Base-by-base conservation (phyloP, 2,888 invertebrate species). In the Apotomis betuletana region DNA sequence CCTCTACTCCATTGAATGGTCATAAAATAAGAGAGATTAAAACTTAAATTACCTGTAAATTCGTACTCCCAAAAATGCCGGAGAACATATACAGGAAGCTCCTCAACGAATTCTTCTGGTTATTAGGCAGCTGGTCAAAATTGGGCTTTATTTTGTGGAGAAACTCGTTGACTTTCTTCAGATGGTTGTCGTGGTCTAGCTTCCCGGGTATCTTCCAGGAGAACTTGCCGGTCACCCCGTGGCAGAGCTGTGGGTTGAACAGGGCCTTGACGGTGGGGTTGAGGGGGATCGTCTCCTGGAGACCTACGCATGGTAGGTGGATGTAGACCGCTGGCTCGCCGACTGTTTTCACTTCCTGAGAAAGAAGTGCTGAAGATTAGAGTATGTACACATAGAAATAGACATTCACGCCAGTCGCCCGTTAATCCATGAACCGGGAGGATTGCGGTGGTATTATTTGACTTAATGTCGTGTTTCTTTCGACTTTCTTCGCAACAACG, bases 101-200 rank as follows among this genome's bases (percentile, higher is more conserved):
- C 9, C 89, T 80, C 8, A 93, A 72, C 0, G 92, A 90, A 73
- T 92, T 92, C 84, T 88, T 88, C 75, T 91, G 91, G 54, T 88
- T 88, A 54, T 80, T 86, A 2, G 85, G 87, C 10, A 91, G 73
- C 0, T 76, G 76, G 69, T 87, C 87, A 72, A 90, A 88, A 73
- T 90, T 85, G 4, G 87, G 86, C 71, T 87, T 85, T 59, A 85
- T 85, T 1, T 83, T 76, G 54, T 87, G 85, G 0, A 94, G 80
- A 77, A 92, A 91, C 64, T 88, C 85, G 13, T 92, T 89, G 3
- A 94, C 89, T 74, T 87, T 86, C 64, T 86, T 79, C 12, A 94
- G 73, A 64, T 94, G 94, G 61, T 83, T 80, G 12, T 91, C 91
- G 75, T 94, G 94, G 79, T 94, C 88, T 0, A 94, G 71, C 69